Evolutionary conservation across 2,113 vertebrate species (phyloP).

Genomic region (Petroica traversi): DNA sequence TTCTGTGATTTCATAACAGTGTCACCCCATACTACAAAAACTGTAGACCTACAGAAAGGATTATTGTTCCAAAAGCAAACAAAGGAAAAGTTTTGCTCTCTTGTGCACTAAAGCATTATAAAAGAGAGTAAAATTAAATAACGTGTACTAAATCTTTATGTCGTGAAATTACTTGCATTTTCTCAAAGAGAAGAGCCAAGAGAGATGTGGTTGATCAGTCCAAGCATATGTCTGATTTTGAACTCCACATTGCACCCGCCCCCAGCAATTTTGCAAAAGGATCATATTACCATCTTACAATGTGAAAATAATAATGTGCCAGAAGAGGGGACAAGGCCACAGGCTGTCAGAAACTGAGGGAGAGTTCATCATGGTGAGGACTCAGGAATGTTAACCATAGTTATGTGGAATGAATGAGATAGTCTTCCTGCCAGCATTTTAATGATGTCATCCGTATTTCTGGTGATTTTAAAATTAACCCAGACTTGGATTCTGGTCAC

Average conservation of each 20-base stretch:
- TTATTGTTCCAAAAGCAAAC: not conserved
- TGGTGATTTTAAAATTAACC: not conserved
- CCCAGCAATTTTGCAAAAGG: not conserved
- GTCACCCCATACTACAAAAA: not conserved
- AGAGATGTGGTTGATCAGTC: not conserved
- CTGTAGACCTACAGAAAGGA: not conserved
- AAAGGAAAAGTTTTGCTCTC: not conserved
- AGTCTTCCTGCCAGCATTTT: not conserved
- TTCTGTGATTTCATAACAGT: not conserved
- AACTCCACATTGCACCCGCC: rapidly evolving
- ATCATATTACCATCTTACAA: not conserved
- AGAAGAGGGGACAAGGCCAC: not conserved
- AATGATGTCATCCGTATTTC: not conserved
- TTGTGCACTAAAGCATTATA: not conserved
- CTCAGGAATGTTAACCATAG: not conserved
- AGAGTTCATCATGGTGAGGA: not conserved
- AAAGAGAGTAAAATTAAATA: not conserved
- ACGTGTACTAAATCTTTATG: not conserved
- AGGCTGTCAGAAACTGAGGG: not conserved
- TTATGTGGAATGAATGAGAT: not conserved
- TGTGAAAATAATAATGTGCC: not conserved
- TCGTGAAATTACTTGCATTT: not conserved
- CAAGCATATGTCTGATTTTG: not conserved
- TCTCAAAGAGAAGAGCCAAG: not conserved
- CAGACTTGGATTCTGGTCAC: not conserved